Base-by-base conservation (phyloP, 2,888 invertebrate species). In the Chrysina gloriosa region DNA sequence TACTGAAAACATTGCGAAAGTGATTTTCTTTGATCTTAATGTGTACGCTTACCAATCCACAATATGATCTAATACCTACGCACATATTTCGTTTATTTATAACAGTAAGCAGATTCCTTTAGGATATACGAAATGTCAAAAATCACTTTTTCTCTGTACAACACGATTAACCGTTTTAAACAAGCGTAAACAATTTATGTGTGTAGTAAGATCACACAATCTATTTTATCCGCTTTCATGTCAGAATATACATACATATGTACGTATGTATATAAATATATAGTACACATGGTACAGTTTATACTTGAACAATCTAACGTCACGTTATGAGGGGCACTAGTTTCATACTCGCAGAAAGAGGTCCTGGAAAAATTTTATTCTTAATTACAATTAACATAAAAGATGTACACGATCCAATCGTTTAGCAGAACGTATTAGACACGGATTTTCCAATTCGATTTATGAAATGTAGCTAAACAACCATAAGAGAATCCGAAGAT, bases 121-220 rank as follows among this genome's bases (percentile, higher is more conserved):
- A 19, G 50, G 1, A 27, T 50, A 29, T 29, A 50, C 50, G 16
- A 16, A 50, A 16, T 50, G 50, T 50, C 50, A 50, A 50, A 50
- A 29, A 50, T 27, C 50, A 11, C 6, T 50, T 50, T 50, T 50
- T 50, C 9, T 9, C 21, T 19, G 19, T 45, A 7, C 19, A 45
- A 45, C 19, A 19, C 45, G 19, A 45, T 45, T 21, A 16, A 45
- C 45, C 3, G 21, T 45, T 45, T 19, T 16, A 45, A 45, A 21
- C 21, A 19, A 9, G 16, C 19, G n/a, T 45, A 45, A 45, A 45
- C 45, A 45, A 21, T 45, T 45, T 45, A 45, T 16, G 21, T 9
- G 19, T 21, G n/a, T 21, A 3, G 9, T 21, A 19, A 45, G 45
- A 6, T 21, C 21, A 9, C 14, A 36, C 36, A 36, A 14, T 36